Conservation (phyloP, 2,797 vertebrate genomes). For the Myotis daubentonii region DNA sequence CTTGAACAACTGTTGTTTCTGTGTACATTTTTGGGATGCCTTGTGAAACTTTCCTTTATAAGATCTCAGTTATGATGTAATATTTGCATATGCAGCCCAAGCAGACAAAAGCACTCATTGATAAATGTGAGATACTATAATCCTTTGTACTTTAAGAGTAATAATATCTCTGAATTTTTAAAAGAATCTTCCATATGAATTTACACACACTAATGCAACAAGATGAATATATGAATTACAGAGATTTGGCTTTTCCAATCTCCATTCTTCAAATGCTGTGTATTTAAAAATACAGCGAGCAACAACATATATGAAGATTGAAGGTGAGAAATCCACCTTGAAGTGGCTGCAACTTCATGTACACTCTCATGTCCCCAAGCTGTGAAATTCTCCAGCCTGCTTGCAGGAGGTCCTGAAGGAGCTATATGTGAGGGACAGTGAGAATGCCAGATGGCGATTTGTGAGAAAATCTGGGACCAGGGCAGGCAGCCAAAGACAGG, state of each 20-base stretch:
- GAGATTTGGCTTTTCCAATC: background rate
- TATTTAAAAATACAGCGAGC: conserved; percentile 32
- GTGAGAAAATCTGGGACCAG: conserved; percentile 73
- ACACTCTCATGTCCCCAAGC: conserved; percentile 65
- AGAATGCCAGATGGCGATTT: conserved; percentile 79
- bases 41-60: background rate
- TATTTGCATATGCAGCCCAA: background rate
- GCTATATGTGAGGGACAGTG: conserved; percentile 74
- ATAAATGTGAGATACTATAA: background rate
- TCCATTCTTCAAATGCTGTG: conserved; percentile 9
- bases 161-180: conserved; percentile 3
- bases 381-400: conserved; percentile 75
- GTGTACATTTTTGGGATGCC: background rate
- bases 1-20: background rate
- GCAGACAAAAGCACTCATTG: background rate
- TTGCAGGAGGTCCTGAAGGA: conserved; percentile 75
- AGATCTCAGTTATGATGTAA: background rate
- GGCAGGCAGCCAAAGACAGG: conserved; percentile 66
- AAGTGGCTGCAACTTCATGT: conserved; percentile 62
- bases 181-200: conserved; percentile 7
- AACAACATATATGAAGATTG: conserved; percentile 6
- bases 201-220: background rate
- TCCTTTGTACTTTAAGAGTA: background rate
- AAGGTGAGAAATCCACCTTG: conserved; percentile 67
- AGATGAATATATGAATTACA: background rate